Base-by-base conservation (phyloP, 2,113 vertebrate species). In the Dicrurus megarhynchus region DNA sequence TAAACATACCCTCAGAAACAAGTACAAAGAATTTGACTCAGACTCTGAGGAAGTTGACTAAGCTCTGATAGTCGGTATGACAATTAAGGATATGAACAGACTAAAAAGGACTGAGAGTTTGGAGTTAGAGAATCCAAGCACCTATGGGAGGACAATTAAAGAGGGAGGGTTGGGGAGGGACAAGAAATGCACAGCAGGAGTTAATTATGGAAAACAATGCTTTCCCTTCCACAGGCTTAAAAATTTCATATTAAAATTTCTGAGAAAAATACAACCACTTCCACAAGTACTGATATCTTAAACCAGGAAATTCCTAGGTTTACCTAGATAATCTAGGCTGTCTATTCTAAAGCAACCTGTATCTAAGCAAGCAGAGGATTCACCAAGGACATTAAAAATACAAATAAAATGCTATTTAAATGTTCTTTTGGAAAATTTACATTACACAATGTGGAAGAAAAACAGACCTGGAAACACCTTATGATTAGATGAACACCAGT, bases 401-500 rank as follows among this genome's bases (percentile, higher is more conserved):
- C 5, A n/a, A 64, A 28, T 6, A 41, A n/a, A 71, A 56, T 33
- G 13, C 11, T 21, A 49, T 32, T 19, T 55, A 56, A 94, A 41
- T 41, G 1, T 17, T 53, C 1, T 49, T 69, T 85, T 71, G 11
- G 5, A 55, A 67, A 80, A 73, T 15, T 22, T 73, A 3, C 33
- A 22, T 80, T 76, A 47, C 10, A 24, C 14, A 81, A 56, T 28
- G 4, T 35, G 20, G 19, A 90, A 71, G 14, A 20, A 88, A 90
- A 85, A 10, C 23, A 84, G 19, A 44, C 15, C 11, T 82, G 16
- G 49, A 74, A 76, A 21, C 11, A 59, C 5, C 7, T 50, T 70
- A 27, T 0, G 0, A 10, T 39, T 47, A 32, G 8, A 32, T 41
- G 24, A 89, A 61, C 1, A 9, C 3, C 9, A 70, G 8, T 28